Evolutionary conservation across 2,113 vertebrate species (phyloP).

Genomic region (Zonotrichia leucophrys): DNA sequence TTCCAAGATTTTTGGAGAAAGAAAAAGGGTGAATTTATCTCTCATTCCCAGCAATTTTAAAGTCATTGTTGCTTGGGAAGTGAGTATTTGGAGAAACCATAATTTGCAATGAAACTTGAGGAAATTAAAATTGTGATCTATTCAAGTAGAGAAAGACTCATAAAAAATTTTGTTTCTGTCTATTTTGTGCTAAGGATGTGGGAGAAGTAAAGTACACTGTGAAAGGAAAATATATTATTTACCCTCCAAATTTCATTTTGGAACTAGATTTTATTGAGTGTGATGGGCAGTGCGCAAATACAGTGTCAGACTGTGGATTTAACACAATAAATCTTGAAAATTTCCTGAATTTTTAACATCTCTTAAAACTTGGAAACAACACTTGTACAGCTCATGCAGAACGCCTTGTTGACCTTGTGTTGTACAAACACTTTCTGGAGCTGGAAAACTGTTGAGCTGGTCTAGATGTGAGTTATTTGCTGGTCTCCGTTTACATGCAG

Average conservation of each 20-base stretch:
- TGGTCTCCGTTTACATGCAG: background rate
- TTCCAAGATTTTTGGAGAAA: background rate
- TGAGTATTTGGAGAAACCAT: background rate
- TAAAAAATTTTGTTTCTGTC: background rate
- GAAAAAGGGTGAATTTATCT: background rate
- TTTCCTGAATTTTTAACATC: constrained; percentile 19
- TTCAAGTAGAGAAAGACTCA: background rate
- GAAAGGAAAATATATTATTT: constrained; percentile 34
- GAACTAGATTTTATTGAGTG: constrained; percentile 39
- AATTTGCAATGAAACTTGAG: background rate
- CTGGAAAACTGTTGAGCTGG: background rate
- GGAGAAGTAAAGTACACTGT: constrained; percentile 3
- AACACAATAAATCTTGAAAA: constrained; percentile 2
- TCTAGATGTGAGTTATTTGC: background rate
- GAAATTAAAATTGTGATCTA: background rate
- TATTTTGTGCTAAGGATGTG: background rate
- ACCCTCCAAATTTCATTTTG: constrained; percentile 34
- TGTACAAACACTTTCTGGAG: constrained; percentile 25
- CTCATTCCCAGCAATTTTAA: background rate
- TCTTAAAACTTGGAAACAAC: background rate
- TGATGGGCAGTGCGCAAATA: constrained; percentile 1
- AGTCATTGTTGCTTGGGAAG: background rate
- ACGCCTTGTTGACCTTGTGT: constrained; percentile 36
- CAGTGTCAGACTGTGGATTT: constrained; percentile 1
- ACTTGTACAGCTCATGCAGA: constrained; percentile 8